These are phyloP conservation scores for Melanophora roralis DNA, from an alignment of 2,888 invertebrate species.

Conservation along the genomic window DNA sequence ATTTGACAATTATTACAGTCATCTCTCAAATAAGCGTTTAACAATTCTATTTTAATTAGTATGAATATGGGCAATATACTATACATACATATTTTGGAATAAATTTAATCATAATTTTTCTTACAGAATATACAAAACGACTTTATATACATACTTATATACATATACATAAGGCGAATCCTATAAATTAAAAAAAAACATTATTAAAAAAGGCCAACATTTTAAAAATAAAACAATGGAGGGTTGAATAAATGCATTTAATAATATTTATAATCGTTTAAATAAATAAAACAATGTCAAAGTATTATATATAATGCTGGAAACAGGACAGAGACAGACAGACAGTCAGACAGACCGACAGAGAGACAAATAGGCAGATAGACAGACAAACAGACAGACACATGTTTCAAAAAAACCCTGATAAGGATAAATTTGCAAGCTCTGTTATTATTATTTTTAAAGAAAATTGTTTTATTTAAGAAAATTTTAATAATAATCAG, in stretches of 20 bases:
- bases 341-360: conserved; percentile 1
- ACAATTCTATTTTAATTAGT: too few species aligned
- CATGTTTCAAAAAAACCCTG: conserved; percentile 25
- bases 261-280: conserved; percentile 22
- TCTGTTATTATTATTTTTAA: too few species aligned
- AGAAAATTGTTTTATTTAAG: too few species aligned
- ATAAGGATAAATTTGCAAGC: conserved; percentile 1
- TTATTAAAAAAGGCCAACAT: too few species aligned
- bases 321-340: neutral
- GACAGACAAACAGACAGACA: conserved; percentile 4
- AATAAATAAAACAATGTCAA: conserved; percentile 24
- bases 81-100: too few species aligned
- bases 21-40: too few species aligned
- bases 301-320: conserved; percentile 22
- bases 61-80: too few species aligned
- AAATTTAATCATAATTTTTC: conserved; percentile 6
- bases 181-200: conserved; percentile 10
- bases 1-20: too few species aligned
- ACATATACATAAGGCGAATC: conserved; percentile 65
- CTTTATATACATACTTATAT: conserved; percentile 65
- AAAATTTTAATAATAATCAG: neutral
- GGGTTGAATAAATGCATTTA: conserved; percentile 62
- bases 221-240: conserved; percentile 45
- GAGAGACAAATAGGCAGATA: too few species aligned
- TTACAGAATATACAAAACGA: conserved; percentile 1